Evolutionary conservation across 1,140 invertebrate species (phyloP).

Genomic region (Carcinoscorpius rotundicauda): DNA sequence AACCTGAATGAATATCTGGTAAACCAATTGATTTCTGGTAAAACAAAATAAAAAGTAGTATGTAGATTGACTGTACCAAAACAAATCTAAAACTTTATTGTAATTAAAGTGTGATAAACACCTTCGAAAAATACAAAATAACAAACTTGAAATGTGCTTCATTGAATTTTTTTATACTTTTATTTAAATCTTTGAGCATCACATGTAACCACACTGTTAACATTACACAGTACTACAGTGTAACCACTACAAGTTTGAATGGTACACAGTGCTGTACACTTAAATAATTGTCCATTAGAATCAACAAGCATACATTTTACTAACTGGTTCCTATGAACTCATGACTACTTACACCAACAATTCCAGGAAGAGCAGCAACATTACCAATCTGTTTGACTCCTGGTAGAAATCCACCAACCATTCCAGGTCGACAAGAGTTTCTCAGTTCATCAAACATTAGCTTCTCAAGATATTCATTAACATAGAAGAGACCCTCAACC

Average conservation of each 20-base stretch:
- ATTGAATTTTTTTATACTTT: too few relatives aligned
- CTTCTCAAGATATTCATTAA: constrained; percentile 82
- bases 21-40: constrained; percentile 54
- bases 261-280: too few relatives aligned
- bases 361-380: constrained; percentile 95
- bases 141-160: too few relatives aligned
- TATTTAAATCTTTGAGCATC: too few relatives aligned
- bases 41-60: constrained; percentile 40
- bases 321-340: too few relatives aligned
- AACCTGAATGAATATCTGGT: constrained; percentile 97
- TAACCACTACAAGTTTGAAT: too few relatives aligned
- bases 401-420: constrained; percentile 90
- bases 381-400: constrained; percentile 99
- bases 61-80: background rate
- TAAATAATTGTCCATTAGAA: too few relatives aligned
- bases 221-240: too few relatives aligned
- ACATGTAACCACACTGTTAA: too few relatives aligned
- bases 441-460: constrained; percentile 96
- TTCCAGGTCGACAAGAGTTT: constrained; percentile 75
- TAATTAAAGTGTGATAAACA: too few relatives aligned
- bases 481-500: constrained; percentile 97
- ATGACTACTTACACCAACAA: constrained; percentile 55
- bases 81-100: background rate
- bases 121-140: too few relatives aligned
- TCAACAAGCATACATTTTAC: too few relatives aligned